Evolutionary conservation across 2,797 vertebrate species (phyloP), one percentile per base, ranked within the genome.

Genomic region (Tokudaia muenninki): DNA sequence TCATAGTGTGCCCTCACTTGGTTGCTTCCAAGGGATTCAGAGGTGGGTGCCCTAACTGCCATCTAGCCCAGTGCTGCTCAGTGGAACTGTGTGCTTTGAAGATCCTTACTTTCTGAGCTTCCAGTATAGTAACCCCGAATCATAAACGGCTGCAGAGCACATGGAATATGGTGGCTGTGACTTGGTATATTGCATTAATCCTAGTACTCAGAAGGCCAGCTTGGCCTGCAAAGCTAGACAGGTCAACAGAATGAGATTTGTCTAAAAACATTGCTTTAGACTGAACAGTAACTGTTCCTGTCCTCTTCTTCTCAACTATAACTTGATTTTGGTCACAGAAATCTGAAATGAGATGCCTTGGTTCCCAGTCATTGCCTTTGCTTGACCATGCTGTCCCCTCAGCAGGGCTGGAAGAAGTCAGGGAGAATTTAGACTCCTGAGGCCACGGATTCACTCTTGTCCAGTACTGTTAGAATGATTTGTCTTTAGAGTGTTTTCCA

Each of bases 341-440:
- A 70, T 79, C 87, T 86, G 95, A 95, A 81, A 63, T 44, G 50
- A 16, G 37, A 22, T 63, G 21, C 87, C 14, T 31, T 12, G 17
- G 86, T 89, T 93, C 65, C n/a, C 47, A 22, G 59, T n/a, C 5
- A 10, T 37, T 61, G 22, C 50, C 41, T 86, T 72, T 84, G 74
- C 47, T 3, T 41, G 50, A 24, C 5, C 22, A 7, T 37, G 47
- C 67, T 72, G 37, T 52, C 12, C 34, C 67, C 21, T 10, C 6
- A 44, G n/a, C 63, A 67, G 22, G 24, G 80, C n/a, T n/a, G 77
- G 29, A 81, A 59, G 47, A 61, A 21, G 65, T 3, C 74, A 70
- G 19, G 61, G 17, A 70, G 26, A 44, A 17, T 44, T 80, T 31
- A 87, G 21, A 44, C 4, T n/a, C 24, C 13, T 22, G 37, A 75